These are phyloP conservation scores for Actinia tenebrosa DNA, from an alignment of 64 coral and sea anemone genomes.

Conservation along the genomic window DNA sequence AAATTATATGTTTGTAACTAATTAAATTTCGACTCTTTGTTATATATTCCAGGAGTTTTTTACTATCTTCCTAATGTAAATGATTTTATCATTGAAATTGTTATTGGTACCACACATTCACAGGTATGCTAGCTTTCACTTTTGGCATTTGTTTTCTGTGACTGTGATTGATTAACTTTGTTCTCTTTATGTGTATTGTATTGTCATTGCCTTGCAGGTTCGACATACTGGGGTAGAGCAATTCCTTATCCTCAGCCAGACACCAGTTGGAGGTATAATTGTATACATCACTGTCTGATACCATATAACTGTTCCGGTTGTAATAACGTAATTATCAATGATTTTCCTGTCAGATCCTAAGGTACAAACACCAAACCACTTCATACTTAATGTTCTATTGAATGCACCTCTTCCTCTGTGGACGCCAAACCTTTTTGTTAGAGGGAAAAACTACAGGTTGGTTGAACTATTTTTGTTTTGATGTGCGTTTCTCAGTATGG, in stretches of 20 bases:
- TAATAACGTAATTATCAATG: neutral
- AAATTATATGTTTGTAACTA: neutral
- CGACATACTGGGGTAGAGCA: slow-evolving; percentile 79
- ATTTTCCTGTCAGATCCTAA: slow-evolving; percentile 55
- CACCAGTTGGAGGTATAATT: slow-evolving; percentile 78
- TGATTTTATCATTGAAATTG: slow-evolving; percentile 83
- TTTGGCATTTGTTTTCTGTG: no score
- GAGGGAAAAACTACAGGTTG: slow-evolving; percentile 79
- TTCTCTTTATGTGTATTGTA: neutral
- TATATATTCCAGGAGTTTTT: slow-evolving; percentile 65
- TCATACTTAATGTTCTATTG: slow-evolving; percentile 74
- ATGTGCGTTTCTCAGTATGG: neutral
- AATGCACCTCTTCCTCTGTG: slow-evolving; percentile 76
- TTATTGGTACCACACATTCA: slow-evolving; percentile 72
- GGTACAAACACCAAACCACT: slow-evolving; percentile 88
- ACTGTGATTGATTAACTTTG: neutral
- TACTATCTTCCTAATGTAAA: slow-evolving; percentile 94
- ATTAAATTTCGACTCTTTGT: neutral
- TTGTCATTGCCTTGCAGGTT: slow-evolving; percentile 43
- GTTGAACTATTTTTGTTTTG: neutral
- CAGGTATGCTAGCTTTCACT: slow-evolving; percentile 41
- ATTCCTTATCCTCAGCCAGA: slow-evolving; percentile 85
- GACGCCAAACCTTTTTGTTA: slow-evolving; percentile 78
- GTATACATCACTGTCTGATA: neutral
- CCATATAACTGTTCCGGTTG: neutral